Base-by-base conservation (phyloP, 2,888 invertebrate genomes). In the Caenorhabditis doughertyi region DNA sequence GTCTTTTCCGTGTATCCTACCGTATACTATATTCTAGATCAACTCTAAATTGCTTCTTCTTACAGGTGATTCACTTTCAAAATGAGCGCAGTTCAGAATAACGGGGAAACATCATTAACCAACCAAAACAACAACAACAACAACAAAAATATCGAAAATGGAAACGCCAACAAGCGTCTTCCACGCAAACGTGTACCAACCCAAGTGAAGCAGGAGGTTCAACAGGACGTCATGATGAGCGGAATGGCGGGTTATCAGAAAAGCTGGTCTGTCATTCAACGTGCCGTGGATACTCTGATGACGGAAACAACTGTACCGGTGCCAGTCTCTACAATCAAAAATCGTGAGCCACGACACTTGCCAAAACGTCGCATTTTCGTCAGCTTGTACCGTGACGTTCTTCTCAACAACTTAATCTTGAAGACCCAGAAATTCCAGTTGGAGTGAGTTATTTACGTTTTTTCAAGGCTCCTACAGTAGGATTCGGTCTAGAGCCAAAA, bases 251-350 rank as follows among this genome's bases (percentile, higher is more conserved):
- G 81, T 49, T 81, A 81, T 21, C 23, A 56, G n/a, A 65, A 65
- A 13, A 81, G 81, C 71, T 81, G 81, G 81, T 47, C 44, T 5
- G 25, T 81, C 35, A 51, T 81, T 23, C 81, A 81, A 47, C 39
- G 49, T n/a, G 70, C 81, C 0, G 81, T 81, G 51, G 71, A 81
- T 35, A 62, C 32, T 27, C 39, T 81, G 55, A 81, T 76, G 70
- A 81, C 70, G 3, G 74, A 81, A 29, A 49, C 64, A 5, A 70
- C 55, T 3, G 39, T 81, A 27, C 81, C 81, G 49, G 81, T 81
- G 29, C 74, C 74, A 58, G 18, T 25, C 11, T 44, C 81, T 9
- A 56, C 62, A n/a, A 49, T 73, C 23, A 56, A 49, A 51, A 70
- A 70, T 29, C 81, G 81, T 5, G 70, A 74, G 65, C 70, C 64